Base-by-base conservation (phyloP, 1,140 invertebrate species). In the Cydia splendana region DNA sequence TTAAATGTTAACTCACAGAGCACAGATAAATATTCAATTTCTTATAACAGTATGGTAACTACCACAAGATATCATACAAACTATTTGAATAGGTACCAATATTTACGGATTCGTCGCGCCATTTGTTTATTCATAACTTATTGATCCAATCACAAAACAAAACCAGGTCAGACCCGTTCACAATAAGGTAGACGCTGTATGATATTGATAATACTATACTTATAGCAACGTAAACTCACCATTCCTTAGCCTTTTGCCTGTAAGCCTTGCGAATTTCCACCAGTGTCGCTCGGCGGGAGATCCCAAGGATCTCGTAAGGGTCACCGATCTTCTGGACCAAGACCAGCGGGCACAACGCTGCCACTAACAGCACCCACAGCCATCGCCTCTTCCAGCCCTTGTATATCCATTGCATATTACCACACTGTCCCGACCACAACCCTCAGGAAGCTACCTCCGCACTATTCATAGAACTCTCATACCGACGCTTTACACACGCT, bases 231-330 rank as follows among this genome's bases (percentile, higher is more conserved):
- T n/a, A 76, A 78, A 81, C 91, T 93, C 91, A 98, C 97, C 97
- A 98, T 95, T 98, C 96, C 93, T 97, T 98, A 2, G 96, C 98
- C 78, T 98, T 92, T 86, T 96, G 95, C 87, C 97, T 98, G 85
- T 99, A 99, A 0, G 98, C 97, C 88, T 96, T 96, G 82, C 97
- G 95, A 76, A 99, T 98, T 84, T 99, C 97, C 81, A 95, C 94
- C 7, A 95, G 83, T 13, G 95, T 95, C 2, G 98, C 97, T 81
- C 95, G 94, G 84, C 94, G 95, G 75, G 95, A 93, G 57, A 99
- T 94, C 2, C 97, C 97, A 48, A 99, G 93, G 84, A 97, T 95
- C 88, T 96, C 94, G 88, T 99, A 99, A 6, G 98, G 97, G 94
- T 98, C 96, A 90, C 95, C 95, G 86, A 96, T 94, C 78, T 93